Base-by-base conservation (phyloP, 2,888 invertebrate genomes). In the Vanessa cardui region DNA sequence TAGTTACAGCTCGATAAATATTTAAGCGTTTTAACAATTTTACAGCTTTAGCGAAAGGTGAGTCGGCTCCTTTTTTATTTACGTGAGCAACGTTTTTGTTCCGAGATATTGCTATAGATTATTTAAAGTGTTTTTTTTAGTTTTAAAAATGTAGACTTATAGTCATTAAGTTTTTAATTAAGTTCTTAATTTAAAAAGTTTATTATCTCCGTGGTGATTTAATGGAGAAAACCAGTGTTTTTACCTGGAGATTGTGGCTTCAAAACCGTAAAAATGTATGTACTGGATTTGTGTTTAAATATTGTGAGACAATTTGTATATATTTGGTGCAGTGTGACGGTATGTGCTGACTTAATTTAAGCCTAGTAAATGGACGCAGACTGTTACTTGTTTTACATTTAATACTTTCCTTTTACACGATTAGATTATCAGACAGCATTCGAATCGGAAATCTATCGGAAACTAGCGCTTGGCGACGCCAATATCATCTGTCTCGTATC, bases 401-500 rank as follows among this genome's bases (percentile, higher is more conserved):
- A 39, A 56, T 12, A 18, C 6, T 18, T 56, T n/a, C 39, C 56
- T 39, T 56, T 56, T 56, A 18, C 39, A 56, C 18, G 18, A 56
- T 39, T 39, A 39, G 12, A n/a, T 56, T 6, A 59, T 62, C 62
- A 66, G 58, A 18, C 58, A 56, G 62, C 54, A 62, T 50, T 49
- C 62, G 54, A 54, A 45, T 60, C 65, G 68, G 70, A 71, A 63
- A 63, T 50, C 33, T 61, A 62, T 66, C 65, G 68, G 65, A 71
- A 71, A 60, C 68, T 66, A 66, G 65, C 62, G 65, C 63, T 66
- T 64, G 63, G 60, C 59, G 68, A 68, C 60, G 64, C 64, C 64
- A 63, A 60, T 68, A 65, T 62, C 68, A 68, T 62, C 62, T 68
- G 47, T 63, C 68, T 68, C 65, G 62, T 68, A 65, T 70, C 64